Evolutionary conservation across 2,113 vertebrate genomes (phyloP).

Genomic region (Sclerurus mexicanus): DNA sequence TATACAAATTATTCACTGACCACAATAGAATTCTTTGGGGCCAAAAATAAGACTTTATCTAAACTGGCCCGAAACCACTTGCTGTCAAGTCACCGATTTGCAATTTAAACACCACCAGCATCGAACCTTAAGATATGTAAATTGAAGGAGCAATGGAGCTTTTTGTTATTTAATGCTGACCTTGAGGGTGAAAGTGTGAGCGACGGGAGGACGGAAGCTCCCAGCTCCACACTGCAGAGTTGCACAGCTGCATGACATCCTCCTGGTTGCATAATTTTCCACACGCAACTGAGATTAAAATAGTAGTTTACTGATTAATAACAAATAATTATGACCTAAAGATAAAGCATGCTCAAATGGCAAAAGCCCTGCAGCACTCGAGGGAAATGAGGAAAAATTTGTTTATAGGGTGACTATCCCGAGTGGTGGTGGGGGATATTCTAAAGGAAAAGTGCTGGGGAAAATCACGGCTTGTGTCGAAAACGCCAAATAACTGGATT

Average conservation of each 20-base stretch:
- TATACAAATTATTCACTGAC: background rate
- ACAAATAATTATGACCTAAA: background rate
- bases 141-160: fast-evolving
- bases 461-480: background rate
- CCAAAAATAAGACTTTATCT: constrained; percentile 2
- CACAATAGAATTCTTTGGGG: background rate
- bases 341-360: background rate
- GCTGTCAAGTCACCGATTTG: background rate
- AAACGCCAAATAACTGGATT: background rate
- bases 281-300: background rate
- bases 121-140: background rate
- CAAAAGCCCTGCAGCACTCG: background rate
- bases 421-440: fast-evolving
- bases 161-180: background rate
- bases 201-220: fast-evolving
- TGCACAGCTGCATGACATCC: background rate
- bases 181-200: background rate
- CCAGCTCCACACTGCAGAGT: background rate
- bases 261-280: background rate
- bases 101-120: background rate
- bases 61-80: background rate
- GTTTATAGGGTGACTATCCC: background rate
- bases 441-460: background rate
- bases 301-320: background rate
- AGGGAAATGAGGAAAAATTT: background rate